Conservation (phyloP, 1,140 invertebrate species). For the Micrasema longulum region DNA sequence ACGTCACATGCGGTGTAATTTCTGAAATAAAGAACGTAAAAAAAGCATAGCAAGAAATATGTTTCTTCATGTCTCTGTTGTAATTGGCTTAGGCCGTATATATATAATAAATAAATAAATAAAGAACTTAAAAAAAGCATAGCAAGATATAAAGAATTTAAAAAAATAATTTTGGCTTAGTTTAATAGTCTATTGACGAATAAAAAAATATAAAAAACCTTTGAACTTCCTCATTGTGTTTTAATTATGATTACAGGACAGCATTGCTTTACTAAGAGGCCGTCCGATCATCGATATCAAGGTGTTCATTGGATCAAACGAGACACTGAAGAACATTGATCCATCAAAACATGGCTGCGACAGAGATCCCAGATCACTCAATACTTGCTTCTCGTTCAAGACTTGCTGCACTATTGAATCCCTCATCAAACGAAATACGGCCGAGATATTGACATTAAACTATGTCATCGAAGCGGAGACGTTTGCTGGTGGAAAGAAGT, state of each 20-base stretch:
- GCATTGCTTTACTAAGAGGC: constrained; percentile 79
- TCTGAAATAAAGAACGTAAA: too few relatives aligned
- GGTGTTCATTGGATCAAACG: constrained; percentile 69
- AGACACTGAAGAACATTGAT: constrained; percentile 81
- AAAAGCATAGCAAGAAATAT: too few relatives aligned
- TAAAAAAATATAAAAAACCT: too few relatives aligned
- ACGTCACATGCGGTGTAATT: too few relatives aligned
- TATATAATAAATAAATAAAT: too few relatives aligned
- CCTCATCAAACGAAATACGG: constrained; percentile 68
- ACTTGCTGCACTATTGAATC: constrained; percentile 86
- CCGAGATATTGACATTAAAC: constrained; percentile 71
- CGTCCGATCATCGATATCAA: constrained; percentile 89
- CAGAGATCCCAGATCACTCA: constrained; percentile 73
- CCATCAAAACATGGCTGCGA: constrained; percentile 79
- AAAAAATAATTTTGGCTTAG: too few relatives aligned
- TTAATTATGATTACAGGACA: constrained; percentile 66
- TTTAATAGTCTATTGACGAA: too few relatives aligned
- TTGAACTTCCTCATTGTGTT: too few relatives aligned
- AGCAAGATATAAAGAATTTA: too few relatives aligned
- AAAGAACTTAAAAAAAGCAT: too few relatives aligned
- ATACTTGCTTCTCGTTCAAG: constrained; percentile 90
- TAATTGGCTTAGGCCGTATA: too few relatives aligned
- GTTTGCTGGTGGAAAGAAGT: constrained; percentile 80
- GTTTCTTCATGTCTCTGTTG: too few relatives aligned
- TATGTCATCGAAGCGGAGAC: constrained; percentile 89